Base-by-base conservation (phyloP, 2,113 vertebrate genomes). In the Charina bottae region DNA sequence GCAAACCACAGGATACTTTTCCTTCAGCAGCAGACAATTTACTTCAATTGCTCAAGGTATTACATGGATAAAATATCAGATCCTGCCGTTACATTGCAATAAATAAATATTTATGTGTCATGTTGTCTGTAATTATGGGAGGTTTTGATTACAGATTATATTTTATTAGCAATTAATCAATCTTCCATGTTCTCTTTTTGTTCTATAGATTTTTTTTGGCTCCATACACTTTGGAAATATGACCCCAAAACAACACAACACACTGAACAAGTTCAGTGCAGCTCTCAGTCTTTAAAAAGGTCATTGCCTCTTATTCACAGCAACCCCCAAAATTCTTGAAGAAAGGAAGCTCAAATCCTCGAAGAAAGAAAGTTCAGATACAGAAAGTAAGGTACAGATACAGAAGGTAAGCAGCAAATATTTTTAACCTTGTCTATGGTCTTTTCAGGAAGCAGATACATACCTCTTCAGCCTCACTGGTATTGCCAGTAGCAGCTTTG, bases 391-490 rank as follows among this genome's bases (percentile, higher is more conserved):
- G 86, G 26, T n/a, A 64, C 59, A 89, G 21, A 88, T 42, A 89
- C 6, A 11, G 0, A 4, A 28, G 85, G 17, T 46, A 94, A 0
- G 0, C 13, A 87, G 12, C 33, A 91, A 93, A 90, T 55, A 56
- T 89, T 94, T 95, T 78, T 49, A 60, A 90, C 12, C 28, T 59
- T 49, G 26, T 26, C 55, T 90, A 2, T 89, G 19, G 8, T 59
- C 91, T 97, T 93, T 83, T 87, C 93, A 68, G 58, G 88, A 95
- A 94, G 60, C 37, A 94, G 58, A n/a, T 89, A 95, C 97, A 83
- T 96, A 99, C 99, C 98, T 99, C 98, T 94, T 99, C 99, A 85
- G 98, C 99, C 95, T 99, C 99, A 91, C 97, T 98, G 96, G 98
- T 99, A 96, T 98, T 98, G 21, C 99, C 98, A 23, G 98, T 97